Base-by-base conservation (phyloP, 2,113 vertebrate genomes). In the Pseudopipra pipra region DNA sequence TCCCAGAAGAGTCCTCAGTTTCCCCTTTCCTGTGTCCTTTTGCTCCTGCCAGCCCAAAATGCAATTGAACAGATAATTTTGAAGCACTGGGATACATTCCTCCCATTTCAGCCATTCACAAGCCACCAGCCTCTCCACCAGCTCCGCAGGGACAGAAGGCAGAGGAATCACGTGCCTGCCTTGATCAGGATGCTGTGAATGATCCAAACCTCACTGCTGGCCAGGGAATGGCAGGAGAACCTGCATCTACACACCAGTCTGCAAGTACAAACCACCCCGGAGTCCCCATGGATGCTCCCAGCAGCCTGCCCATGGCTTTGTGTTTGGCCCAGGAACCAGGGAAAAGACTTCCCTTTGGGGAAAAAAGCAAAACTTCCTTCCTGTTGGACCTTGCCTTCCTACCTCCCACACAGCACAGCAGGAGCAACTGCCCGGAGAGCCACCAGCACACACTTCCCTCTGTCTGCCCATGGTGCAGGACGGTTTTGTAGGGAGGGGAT, bases 381-480 rank as follows among this genome's bases (percentile, higher is more conserved):
- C 78, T 35, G 51, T 16, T 16, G 39, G 56, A 51, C 22, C 59
- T 55, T 67, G 33, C 46, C 58, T 79, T 49, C 41, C 61, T 18
- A n/a, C 84, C 84, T 87, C 55, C 72, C 66, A 39, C 19, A 78
- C 19, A 86, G 72, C 54, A 23, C 16, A 35, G 55, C 37, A 49
- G 58, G 44, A 70, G 31, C 31, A 80, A 43, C 43, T 2, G 2
- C 73, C 47, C 3, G 0, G 18, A 77, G 30, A 77, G 47, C 18
- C 59, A 72, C 25, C n/a, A 21, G 28, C 3, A 1, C 2, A 1
- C 0, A 0, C 24, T 21, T 33, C 35, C 16, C 47, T 35, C 21
- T 2, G 1, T 12, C 62, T 44, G 51, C 44, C 47, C 2, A 0
- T 1, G 2, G 79, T 2, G 0, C 10, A 14, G 4, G 1, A n/a